These are phyloP conservation scores for Mola mola DNA, from an alignment of 2,113 vertebrate species.

Conservation along the genomic window DNA sequence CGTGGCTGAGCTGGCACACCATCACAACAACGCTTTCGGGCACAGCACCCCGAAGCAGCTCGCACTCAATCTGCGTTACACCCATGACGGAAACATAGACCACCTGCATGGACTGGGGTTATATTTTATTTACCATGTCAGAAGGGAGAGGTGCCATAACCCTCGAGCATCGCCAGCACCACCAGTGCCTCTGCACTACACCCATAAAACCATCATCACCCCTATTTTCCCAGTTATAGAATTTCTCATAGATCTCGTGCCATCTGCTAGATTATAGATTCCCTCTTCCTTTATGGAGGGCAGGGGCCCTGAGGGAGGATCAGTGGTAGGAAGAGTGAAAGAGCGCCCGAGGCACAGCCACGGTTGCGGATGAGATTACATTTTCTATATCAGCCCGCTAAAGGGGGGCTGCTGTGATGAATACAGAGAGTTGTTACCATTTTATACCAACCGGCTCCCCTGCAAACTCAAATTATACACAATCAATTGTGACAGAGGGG, in stretches of 20 bases:
- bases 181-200: slow-evolving; percentile 21
- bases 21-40: slow-evolving; percentile 43
- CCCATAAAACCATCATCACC: slow-evolving; percentile 41
- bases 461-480: slow-evolving; percentile 80
- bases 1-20: slow-evolving; percentile 44
- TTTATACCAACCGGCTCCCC: slow-evolving; percentile 78
- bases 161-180: neutral
- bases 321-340: slow-evolving; percentile 77
- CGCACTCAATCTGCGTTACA: slow-evolving; percentile 37
- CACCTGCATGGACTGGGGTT: slow-evolving; percentile 31
- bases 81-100: slow-evolving; percentile 31
- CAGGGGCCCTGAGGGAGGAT: slow-evolving; percentile 77
- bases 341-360: slow-evolving; percentile 75
- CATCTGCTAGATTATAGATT: slow-evolving; percentile 85
- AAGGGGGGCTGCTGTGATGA: slow-evolving; percentile 70
- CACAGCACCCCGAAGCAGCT: slow-evolving; percentile 46
- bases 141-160: slow-evolving; percentile 17
- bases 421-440: slow-evolving; percentile 79
- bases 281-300: slow-evolving; percentile 71
- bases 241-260: slow-evolving; percentile 80
- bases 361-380: slow-evolving; percentile 77
- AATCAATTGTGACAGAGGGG: slow-evolving; percentile 75
- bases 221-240: slow-evolving; percentile 69
- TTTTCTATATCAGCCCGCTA: slow-evolving; percentile 78
- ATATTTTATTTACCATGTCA: slow-evolving; percentile 14